Conservation (phyloP, 2,797 vertebrate genomes). For the Coluber constrictor region DNA sequence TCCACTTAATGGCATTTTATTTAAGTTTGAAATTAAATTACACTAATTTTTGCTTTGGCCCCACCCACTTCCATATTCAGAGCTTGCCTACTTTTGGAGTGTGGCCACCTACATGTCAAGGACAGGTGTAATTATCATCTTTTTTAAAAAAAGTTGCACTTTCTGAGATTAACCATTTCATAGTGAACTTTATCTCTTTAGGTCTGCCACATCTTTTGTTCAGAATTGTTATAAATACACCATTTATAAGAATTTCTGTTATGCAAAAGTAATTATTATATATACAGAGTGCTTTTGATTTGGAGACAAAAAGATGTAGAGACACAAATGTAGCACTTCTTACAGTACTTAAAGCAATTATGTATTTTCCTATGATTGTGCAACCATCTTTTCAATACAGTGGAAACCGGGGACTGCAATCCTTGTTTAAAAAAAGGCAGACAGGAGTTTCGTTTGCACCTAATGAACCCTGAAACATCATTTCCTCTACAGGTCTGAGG, state of each 20-base stretch:
- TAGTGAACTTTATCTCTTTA: neutral
- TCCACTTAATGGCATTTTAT: neutral
- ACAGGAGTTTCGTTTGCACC: neutral
- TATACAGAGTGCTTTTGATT: neutral
- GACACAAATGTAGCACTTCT: neutral
- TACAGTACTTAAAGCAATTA: neutral
- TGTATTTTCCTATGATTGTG: neutral
- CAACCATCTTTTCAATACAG: neutral
- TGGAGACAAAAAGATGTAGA: neutral
- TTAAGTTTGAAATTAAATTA: neutral
- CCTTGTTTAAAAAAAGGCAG: neutral
- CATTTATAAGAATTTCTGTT: neutral
- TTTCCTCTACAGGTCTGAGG: neutral
- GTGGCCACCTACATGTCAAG: neutral
- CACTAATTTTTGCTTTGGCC: neutral
- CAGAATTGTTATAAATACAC: neutral
- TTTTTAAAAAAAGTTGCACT: neutral
- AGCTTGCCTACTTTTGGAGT: neutral
- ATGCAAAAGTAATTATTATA: neutral
- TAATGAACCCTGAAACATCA: neutral
- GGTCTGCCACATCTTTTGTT: neutral
- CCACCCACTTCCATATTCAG: neutral
- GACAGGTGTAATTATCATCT: neutral
- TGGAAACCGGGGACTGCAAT: neutral
- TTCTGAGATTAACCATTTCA: neutral